phyloP scores from a whole-genome alignment of 1,140 invertebrate genomes.

The Caenorhabditis tropicalis region DNA sequence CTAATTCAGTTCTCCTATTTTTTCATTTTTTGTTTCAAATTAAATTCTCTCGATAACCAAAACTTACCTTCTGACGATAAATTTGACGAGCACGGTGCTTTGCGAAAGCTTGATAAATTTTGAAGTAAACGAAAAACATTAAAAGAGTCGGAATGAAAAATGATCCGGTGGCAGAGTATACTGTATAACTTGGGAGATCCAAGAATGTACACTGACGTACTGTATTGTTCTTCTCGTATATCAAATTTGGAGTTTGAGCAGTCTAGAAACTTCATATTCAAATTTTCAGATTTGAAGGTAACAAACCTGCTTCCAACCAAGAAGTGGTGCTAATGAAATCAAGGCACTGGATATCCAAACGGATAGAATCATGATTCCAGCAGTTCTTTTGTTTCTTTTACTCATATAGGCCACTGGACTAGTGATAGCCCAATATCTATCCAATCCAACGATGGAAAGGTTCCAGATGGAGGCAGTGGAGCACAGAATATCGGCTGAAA shows the following conservation, averaged over 20 bases:
- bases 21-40: neutral
- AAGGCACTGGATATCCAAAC: conserved; percentile 70
- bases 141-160: conserved; percentile 71
- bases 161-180: conserved; percentile 71
- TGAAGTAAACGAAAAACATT: conserved; percentile 72
- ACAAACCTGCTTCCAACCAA: conserved; percentile 71
- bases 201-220: conserved; percentile 66
- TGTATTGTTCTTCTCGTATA: conserved; percentile 46
- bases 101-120: conserved; percentile 72
- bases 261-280: conserved; percentile 48
- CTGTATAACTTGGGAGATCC: conserved; percentile 69
- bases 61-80: conserved; percentile 70
- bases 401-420: conserved; percentile 69
- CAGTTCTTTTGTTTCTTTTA: conserved; percentile 65
- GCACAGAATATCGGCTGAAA: conserved; percentile 71
- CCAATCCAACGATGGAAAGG: conserved; percentile 69
- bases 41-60: neutral
- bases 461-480: conserved; percentile 72
- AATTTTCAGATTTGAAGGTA: too few relatives aligned
- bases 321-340: conserved; percentile 68
- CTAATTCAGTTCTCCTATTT: neutral
- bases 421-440: conserved; percentile 71
- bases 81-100: conserved; percentile 71
- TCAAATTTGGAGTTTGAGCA: conserved; percentile 45
- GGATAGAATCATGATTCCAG: conserved; percentile 68